Base-by-base conservation (phyloP, 2,888 invertebrate species). In the Arctia plantaginis region DNA sequence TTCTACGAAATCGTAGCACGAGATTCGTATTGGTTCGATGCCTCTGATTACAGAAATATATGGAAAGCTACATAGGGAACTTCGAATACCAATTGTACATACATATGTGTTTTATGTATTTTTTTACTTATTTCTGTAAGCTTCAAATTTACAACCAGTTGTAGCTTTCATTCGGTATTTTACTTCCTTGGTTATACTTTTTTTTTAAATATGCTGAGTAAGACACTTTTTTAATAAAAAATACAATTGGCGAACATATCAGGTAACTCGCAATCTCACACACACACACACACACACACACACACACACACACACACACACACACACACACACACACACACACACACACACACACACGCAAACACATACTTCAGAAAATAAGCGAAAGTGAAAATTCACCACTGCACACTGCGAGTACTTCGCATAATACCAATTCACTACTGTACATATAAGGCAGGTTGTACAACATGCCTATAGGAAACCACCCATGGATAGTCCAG, bases 1-100 rank as follows among this genome's bases (percentile, higher is more conserved):
- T 44, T 44, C 66, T 66, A 66, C 41, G 66, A 27, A 41, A 27
- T 66, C n/a, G 55, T 55, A 55, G 55, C 55, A 55, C 13, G 27
- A 55, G n/a, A 3, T n/a, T 55, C 55, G 13, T 55, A 12, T n/a
- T 55, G 55, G 55, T 55, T 55, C n/a, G n/a, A n/a, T 55, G 10
- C 55, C 10, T n/a, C 55, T 55, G n/a, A 55, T 55, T n/a, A 55
- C 55, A n/a, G 51, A 51, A 47, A 51, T 1, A 47, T 47, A 55
- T 12, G 12, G 55, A n/a, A 55, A 3, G n/a, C 55, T 12, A 55
- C 51, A 55, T 12, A 3, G 13, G 13, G 0, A n/a, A 12, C n/a
- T n/a, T n/a, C 12, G 12, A 4, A 55, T n/a, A 55, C 27, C 3
- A 55, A 55, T n/a, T 0, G n/a, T n/a, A 55, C n/a, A 23, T 23